These are phyloP conservation scores for Myopa tessellatipennis DNA, from an alignment of 2,888 invertebrate genomes.

Conservation along the genomic window DNA sequence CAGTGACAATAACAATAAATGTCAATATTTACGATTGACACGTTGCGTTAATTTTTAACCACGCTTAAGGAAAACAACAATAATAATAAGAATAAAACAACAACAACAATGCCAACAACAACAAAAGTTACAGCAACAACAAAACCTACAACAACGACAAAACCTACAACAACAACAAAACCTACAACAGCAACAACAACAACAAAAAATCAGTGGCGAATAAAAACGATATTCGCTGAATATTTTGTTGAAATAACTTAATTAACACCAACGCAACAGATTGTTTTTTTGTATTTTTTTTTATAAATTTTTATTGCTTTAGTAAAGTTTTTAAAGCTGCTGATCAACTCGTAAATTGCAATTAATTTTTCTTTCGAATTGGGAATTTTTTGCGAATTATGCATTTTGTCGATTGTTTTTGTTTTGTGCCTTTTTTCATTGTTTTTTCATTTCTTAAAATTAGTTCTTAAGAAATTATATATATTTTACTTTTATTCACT, in stretches of 20 bases:
- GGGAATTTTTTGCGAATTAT: not conserved
- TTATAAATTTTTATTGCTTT: not conserved
- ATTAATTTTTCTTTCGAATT: conserved; percentile 27
- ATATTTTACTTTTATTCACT: not conserved
- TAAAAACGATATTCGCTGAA: not conserved
- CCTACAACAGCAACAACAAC: not conserved
- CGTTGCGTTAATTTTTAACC: conserved; percentile 14
- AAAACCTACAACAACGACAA: not conserved
- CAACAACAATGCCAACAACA: not conserved
- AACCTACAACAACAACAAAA: not conserved
- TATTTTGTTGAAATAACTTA: conserved; percentile 24
- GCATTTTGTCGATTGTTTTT: not conserved
- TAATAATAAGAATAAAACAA: not conserved
- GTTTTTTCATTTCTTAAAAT: not conserved
- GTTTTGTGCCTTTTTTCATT: not conserved
- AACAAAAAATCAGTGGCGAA: not conserved
- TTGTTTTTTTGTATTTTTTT: not conserved
- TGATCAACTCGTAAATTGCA: conserved; percentile 31
- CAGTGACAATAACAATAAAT: conserved; percentile 5
- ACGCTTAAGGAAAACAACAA: not conserved
- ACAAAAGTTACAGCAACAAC: too few species aligned
- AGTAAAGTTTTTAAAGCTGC: conserved; percentile 13
- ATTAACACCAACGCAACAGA: conserved; percentile 11
- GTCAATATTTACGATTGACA: conserved; percentile 26
- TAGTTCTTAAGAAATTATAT: not conserved